Evolutionary conservation across 2,113 vertebrate genomes (phyloP), one percentile per base, ranked within the genome.

Genomic region (Cephalopterus ornatus): DNA sequence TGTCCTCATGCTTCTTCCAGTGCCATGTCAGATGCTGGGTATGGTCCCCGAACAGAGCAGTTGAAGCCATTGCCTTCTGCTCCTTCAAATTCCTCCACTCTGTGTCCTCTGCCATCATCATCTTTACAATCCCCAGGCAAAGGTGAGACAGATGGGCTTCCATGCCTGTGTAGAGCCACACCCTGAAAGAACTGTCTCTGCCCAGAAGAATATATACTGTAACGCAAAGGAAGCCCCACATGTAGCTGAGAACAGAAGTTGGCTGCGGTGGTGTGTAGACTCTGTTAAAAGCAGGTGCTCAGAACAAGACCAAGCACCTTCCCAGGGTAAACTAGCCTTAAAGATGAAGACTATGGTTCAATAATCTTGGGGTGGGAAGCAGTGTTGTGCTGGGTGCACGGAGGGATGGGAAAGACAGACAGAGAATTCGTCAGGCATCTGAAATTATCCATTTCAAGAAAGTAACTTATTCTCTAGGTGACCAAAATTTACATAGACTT

Each of bases 401-500:
- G 39, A 44, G 28, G 33, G 14, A 33, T 65, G 13, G 27, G 41
- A 75, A 83, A 70, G 35, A 11, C 17, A 68, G 5, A 46, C 16
- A 49, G 19, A 44, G 44, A 52, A 55, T 52, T 75, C 59, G 3
- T 26, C n/a, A 53, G 56, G 19, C 32, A 11, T 59, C 47, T 55
- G 42, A 77, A 77, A 62, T 14, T 11, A 28, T 24, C 30, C 22
- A 12, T 28, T 37, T 74, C 59, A 86, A 90, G 33, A 74, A 92
- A 87, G 19, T 9, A 4, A 90, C 5, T 76, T 67, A 19, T 80
- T 95, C 93, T 55, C 55, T 23, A 56, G 37, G 18, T 53, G 41
- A 42, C 27, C 91, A 44, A 71, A 66, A 53, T 59, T 76, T 67
- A 9, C 3, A 1, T 20, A 28, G 0, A 0, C 3, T 47, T 61